These are phyloP conservation scores for Antigone vipio DNA, from an alignment of 2,113 vertebrate species.

Conservation along the genomic window DNA sequence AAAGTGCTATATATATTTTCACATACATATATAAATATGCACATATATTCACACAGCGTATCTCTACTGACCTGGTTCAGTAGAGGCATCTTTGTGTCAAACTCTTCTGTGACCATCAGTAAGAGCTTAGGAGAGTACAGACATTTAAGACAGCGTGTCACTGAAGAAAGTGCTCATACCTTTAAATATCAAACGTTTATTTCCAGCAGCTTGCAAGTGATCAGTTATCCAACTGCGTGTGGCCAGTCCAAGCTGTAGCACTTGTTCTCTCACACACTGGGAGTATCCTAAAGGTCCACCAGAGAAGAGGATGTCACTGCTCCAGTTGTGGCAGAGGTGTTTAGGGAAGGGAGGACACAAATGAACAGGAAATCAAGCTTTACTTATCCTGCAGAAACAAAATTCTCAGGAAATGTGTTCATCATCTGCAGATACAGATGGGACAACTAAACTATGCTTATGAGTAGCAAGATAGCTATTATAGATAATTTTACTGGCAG, in stretches of 20 bases:
- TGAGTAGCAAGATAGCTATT: background rate
- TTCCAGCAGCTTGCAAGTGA: background rate
- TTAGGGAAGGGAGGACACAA: background rate
- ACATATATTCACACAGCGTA: fast-evolving
- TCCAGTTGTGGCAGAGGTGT: background rate
- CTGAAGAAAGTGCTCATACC: background rate
- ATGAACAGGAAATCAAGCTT: background rate
- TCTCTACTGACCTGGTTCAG: background rate
- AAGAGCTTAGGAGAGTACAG: background rate
- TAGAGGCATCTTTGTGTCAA: background rate
- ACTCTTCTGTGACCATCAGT: background rate
- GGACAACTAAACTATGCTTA: background rate
- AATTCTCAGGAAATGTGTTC: background rate
- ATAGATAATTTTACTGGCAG: background rate
- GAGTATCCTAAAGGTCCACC: background rate
- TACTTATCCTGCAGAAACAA: background rate
- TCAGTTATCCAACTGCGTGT: too few species aligned
- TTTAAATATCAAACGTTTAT: background rate
- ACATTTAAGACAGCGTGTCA: fast-evolving
- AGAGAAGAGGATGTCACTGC: background rate
- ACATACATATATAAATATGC: background rate
- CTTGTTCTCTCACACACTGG: background rate
- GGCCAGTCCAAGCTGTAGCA: background rate
- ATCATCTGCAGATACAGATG: background rate
- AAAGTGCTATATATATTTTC: background rate